Percentiles rank a stretch among this genome's conserved stretches.
These are phyloP conservation scores for Leptopilina drosophilae DNA, from an alignment of 2,888 invertebrate species.

Conservation along the genomic window DNA sequence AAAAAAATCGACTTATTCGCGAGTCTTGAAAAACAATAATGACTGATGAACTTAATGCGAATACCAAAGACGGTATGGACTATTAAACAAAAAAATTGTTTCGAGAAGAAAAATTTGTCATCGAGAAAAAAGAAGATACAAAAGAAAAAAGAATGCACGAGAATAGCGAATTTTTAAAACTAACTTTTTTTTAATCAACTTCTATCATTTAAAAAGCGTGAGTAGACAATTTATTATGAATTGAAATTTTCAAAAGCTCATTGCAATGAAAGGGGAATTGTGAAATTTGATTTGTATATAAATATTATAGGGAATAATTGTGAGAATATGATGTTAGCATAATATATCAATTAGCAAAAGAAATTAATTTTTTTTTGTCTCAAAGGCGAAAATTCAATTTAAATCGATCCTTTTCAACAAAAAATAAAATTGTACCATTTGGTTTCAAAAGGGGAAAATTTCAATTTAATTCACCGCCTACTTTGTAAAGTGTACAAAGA, in stretches of 20 bases:
- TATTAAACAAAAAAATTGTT: conserved; percentile 1
- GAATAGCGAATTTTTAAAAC: neutral
- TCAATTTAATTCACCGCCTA: neutral
- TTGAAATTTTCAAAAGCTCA: conserved; percentile 2
- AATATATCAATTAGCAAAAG: neutral
- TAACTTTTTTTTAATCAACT: neutral
- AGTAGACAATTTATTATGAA: neutral
- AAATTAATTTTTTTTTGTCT: neutral
- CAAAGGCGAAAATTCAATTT: neutral
- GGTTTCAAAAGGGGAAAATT: neutral
- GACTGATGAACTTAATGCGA: conserved; percentile 12
- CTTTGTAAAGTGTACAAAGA: conserved; percentile 36
- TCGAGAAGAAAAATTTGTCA: neutral
- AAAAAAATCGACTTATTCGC: conserved; percentile 1
- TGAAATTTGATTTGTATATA: conserved; percentile 30
- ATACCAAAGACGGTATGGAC: conserved; percentile 36
- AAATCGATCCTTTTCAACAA: neutral
- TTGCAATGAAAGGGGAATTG: neutral
- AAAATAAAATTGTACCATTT: neutral
- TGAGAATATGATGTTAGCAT: neutral
- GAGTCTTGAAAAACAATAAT: neutral
- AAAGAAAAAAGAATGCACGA: neutral
- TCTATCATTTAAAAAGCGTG: neutral
- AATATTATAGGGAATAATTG: conserved; percentile 4
- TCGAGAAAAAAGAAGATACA: neutral